Evolutionary conservation across 2,113 vertebrate species (phyloP).

Genomic region (Penelope pileata): DNA sequence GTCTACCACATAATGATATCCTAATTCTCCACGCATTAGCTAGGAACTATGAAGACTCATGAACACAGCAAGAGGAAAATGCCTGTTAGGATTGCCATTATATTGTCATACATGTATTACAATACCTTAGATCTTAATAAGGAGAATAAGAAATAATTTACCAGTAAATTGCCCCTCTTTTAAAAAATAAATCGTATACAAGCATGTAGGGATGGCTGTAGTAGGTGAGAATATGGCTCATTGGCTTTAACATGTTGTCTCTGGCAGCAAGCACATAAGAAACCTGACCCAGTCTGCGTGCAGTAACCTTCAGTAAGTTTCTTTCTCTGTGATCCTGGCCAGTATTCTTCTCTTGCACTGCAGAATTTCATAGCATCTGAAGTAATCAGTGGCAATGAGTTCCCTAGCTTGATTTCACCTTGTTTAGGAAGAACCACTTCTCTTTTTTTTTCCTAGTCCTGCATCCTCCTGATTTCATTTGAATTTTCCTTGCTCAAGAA

Average conservation of each 20-base stretch:
- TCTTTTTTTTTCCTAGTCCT: background rate
- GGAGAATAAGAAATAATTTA: background rate
- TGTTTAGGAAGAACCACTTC: background rate
- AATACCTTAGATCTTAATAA: background rate
- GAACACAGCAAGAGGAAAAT: background rate
- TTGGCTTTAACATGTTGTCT: background rate
- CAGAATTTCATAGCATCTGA: background rate
- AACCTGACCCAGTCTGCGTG: background rate
- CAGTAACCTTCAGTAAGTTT: background rate
- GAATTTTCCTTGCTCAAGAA: background rate
- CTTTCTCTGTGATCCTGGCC: background rate
- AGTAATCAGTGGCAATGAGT: background rate
- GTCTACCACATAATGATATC: background rate
- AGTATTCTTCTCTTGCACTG: background rate
- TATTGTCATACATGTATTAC: background rate
- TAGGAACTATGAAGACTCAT: background rate
- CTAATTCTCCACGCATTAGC: background rate
- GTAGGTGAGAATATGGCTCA: background rate
- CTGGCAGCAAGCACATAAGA: background rate
- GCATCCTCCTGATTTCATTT: background rate
- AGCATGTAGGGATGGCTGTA: background rate
- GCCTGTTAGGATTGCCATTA: background rate
- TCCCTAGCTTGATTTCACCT: rapidly evolving
- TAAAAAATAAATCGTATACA: background rate
- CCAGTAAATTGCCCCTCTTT: background rate